Base-by-base conservation (phyloP, 2,113 vertebrate species). In the Psittacula cyanocephala region DNA sequence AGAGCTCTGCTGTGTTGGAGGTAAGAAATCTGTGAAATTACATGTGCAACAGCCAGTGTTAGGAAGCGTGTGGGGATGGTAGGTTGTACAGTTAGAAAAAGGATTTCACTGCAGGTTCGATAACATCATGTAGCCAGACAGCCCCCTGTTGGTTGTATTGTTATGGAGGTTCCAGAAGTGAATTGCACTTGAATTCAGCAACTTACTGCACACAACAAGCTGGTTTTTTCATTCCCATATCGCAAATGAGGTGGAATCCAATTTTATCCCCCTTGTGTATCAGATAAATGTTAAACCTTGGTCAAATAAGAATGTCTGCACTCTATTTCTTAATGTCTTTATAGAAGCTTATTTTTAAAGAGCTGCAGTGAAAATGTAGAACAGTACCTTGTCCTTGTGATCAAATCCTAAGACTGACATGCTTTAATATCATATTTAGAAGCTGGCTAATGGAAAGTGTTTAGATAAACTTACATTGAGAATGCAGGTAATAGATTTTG, bases 141-240 rank as follows among this genome's bases (percentile, higher is more conserved):
- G 95, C 96, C 95, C 95, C 93, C 96, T 97, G 88, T 97, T 93
- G 96, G 95, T 20, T 95, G 69, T 63, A 44, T 37, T 86, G 68
- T 47, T 81, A 29, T 47, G 50, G 65, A 93, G 41, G 46, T 53
- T 90, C 44, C 67, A 43, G 70, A 35, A 80, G 16, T 16, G 3
- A 88, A 28, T 20, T 10, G 8, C 80, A 46, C 75, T 82, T 63
- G 7, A 84, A 44, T 72, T 53, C 59, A 77, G 68, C 31, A 24
- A 22, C 69, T 65, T 4, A 0, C 52, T 82, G 75, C n/a, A 25
- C 43, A 85, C 41, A 28, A 17, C 20, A 77, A 86, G 13, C 27
- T 31, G 2, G 16, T 62, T 75, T 77, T 70, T 91, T 76, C 12
- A n/a, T 27, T 83, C 24, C 23, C 3, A 1, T 74, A 50, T 84